phyloP scores from a whole-genome alignment of 92 coral and sea anemone species.

The Porites rus region DNA sequence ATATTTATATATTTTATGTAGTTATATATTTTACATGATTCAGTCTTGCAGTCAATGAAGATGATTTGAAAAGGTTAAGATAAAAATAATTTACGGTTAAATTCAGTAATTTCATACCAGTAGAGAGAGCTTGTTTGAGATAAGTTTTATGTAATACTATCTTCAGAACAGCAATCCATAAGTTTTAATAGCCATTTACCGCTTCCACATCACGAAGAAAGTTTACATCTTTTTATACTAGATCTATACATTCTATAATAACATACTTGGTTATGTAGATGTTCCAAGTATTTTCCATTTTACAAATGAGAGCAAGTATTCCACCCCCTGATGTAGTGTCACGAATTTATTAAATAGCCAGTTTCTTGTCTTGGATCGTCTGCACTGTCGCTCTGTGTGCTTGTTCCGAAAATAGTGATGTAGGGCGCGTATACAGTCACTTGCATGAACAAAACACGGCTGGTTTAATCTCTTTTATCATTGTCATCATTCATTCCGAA shows the following conservation, averaged over 20 bases:
- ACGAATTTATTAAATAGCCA: conserved; percentile 17
- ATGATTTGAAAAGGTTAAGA: not conserved
- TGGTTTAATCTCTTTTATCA: no score
- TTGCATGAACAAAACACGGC: no score
- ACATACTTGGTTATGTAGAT: not conserved
- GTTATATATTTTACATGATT: not conserved
- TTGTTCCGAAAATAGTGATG: no score
- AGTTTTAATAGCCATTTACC: not conserved
- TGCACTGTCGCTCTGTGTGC: not conserved
- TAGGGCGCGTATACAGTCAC: no score
- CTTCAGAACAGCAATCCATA: not conserved
- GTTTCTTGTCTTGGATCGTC: not conserved
- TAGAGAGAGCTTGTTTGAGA: not conserved
- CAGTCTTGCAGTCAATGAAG: not conserved
- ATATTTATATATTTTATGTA: conserved; percentile 13
- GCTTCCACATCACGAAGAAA: not conserved
- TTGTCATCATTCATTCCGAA: no score
- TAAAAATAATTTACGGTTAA: not conserved
- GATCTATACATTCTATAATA: not conserved
- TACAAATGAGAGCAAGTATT: not conserved
- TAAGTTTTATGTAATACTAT: not conserved
- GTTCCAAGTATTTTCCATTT: not conserved
- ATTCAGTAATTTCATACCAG: not conserved
- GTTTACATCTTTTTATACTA: not conserved
- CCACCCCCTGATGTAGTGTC: not conserved